Evolutionary conservation across 2,888 invertebrate species (phyloP), one percentile per base, ranked within the genome.

Genomic region (Eurytoma adleriae): DNA sequence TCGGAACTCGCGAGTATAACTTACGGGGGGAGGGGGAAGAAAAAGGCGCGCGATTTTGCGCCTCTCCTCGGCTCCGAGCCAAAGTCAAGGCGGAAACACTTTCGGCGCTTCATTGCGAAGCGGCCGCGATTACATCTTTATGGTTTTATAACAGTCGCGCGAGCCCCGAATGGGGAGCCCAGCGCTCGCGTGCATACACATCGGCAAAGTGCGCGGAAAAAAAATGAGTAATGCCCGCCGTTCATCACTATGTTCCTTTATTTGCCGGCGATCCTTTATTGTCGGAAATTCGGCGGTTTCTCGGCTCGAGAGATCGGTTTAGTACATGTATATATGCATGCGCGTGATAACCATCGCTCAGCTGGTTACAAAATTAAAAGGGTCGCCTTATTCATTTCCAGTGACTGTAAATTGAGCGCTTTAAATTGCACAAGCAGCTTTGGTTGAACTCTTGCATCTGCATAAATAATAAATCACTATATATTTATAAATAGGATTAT

Each of bases 61-160:
- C 67, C 81, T 74, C 50, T 52, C 56, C 70, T 83, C 83, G 83
- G 84, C 83, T 50, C 57, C 48, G 82, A 73, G 82, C 84, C 83
- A 84, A 82, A 75, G 59, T 66, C 78, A 66, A 78, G 66, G 62
- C 81, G 82, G 85, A 84, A 84, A 83, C 81, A 77, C 81, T 85
- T 83, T 83, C 48, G 78, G 74, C 57, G 77, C 80, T 83, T 82
- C 73, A 74, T 70, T 72, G 74, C 74, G 61, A 69, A 54, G 71
- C 83, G 59, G 78, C 78, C 78, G 76, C 87, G 88, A 89, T 90
- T 89, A 87, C 84, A 87, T 89, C 88, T 90, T 89, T 89, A 89
- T 88, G 86, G 87, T 88, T 88, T 89, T 90, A 89, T 88, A 89
- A 88, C 87, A 79, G 77, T 67, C 62, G 67, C 40, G 73, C 62